These are phyloP conservation scores for Prostheceraeus crozeri DNA, from an alignment of 2,888 invertebrate species.

Conservation along the genomic window DNA sequence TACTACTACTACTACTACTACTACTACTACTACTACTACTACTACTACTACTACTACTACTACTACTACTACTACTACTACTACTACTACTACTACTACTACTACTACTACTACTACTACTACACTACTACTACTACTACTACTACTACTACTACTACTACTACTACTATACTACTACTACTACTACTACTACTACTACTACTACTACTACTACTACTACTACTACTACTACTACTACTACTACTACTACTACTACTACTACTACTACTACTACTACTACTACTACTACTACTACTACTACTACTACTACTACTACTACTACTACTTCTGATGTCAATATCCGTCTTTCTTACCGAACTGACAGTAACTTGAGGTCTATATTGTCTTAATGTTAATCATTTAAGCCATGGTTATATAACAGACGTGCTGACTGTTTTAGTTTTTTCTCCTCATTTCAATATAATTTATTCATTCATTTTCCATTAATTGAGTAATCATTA, in stretches of 20 bases:
- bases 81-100: slow-evolving; percentile 33
- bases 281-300: slow-evolving; percentile 36
- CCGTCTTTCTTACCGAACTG: too few relatives aligned
- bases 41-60: slow-evolving; percentile 28
- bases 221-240: slow-evolving; percentile 38
- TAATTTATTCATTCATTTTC: too few relatives aligned
- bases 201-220: slow-evolving; percentile 40
- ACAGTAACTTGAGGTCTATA: too few relatives aligned
- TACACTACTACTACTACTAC: slow-evolving; percentile 34
- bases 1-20: slow-evolving; percentile 32
- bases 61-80: slow-evolving; percentile 31
- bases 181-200: slow-evolving; percentile 34
- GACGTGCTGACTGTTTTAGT: too few relatives aligned
- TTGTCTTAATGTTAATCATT: too few relatives aligned
- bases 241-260: slow-evolving; percentile 38
- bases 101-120: slow-evolving; percentile 34
- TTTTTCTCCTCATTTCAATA: too few relatives aligned
- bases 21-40: slow-evolving; percentile 26
- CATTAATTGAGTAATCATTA: too few relatives aligned
- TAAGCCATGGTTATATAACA: too few relatives aligned
- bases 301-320: slow-evolving; percentile 38
- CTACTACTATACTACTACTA: too few relatives aligned
- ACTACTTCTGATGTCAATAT: too few relatives aligned
- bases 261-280: slow-evolving; percentile 38
- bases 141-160: slow-evolving; percentile 32